Evolutionary conservation across 2,797 vertebrate species (phyloP), one percentile per base, ranked within the genome.

Genomic region (Pyrocephalus nanus): DNA sequence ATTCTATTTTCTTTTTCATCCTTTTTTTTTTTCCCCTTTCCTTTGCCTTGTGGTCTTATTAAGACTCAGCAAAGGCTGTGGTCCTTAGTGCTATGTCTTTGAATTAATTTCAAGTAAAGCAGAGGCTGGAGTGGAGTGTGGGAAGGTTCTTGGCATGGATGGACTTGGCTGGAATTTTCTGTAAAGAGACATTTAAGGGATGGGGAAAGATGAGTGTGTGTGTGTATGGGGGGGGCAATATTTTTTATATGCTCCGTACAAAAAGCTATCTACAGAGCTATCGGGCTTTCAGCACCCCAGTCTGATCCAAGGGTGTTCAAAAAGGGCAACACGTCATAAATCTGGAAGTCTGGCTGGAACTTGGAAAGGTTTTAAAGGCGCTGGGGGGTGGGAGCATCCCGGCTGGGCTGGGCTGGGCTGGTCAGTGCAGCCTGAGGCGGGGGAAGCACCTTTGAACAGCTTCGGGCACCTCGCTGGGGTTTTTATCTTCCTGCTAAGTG

Each of bases 51-150:
- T 0, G 12, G 60, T 92, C 94, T 95, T 86, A 73, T 45, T 82
- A 93, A 92, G 77, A 60, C 18, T 29, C 36, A 34, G 54, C 60
- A 67, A 64, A 50, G 29, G 47, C 84, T 91, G 72, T 51, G 85
- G 71, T 92, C 77, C 67, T 32, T 36, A 7, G 62, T 89, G 27
- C 70, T 71, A 26, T 13, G 15, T 86, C 96, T 92, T 60, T 57
- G 95, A 97, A 97, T 50, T 97, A 93, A 86, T 96, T 96, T 84
- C 70, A 84, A 88, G 94, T 84, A 50, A 96, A 94, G 82, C 70
- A 57, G 74, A 88, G 92, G 65, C 71, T 89, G 54, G 30, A 92
- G 53, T 5, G 13, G 62, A 67, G 82, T 77, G 86, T 84, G 71
- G 85, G 86, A 91, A 92, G 88, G 43, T 69, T 93, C 70, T 70